Conservation (phyloP, 2,113 vertebrate species). For the Haplotaxodon microlepis region DNA sequence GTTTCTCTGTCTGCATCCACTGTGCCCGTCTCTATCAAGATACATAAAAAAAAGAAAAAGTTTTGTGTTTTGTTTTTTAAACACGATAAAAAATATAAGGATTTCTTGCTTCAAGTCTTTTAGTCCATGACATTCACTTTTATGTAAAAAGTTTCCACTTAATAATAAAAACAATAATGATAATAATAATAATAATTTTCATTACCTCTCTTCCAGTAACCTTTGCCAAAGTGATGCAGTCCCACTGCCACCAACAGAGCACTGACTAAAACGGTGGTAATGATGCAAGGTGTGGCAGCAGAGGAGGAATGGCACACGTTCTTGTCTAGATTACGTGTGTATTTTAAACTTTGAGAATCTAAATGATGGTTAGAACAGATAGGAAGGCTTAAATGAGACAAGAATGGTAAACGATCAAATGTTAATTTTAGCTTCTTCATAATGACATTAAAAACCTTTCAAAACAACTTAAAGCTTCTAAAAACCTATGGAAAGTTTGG, state of each 20-base stretch:
- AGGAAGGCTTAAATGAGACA: not conserved
- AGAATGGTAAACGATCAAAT: not conserved
- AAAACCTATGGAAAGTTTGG: not conserved
- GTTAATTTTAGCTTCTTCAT: not conserved
- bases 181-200: not conserved
- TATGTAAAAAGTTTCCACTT: not conserved
- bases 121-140: not conserved
- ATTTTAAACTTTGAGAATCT: not conserved
- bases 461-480: not conserved
- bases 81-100: fast-evolving
- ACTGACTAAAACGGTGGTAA: not conserved
- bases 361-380: not conserved
- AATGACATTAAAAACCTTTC: not conserved
- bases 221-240: not conserved
- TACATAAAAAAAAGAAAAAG: not conserved
- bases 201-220: not conserved
- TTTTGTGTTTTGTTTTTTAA: not conserved
- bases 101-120: not conserved
- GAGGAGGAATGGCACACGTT: fast-evolving
- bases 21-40: not conserved
- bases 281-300: not conserved
- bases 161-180: not conserved
- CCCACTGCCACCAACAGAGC: not conserved
- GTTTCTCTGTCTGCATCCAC: not conserved
- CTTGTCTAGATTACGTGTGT: fast-evolving